These are phyloP conservation scores for Fregata magnificens DNA, from an alignment of 2,113 vertebrate genomes.

Conservation along the genomic window DNA sequence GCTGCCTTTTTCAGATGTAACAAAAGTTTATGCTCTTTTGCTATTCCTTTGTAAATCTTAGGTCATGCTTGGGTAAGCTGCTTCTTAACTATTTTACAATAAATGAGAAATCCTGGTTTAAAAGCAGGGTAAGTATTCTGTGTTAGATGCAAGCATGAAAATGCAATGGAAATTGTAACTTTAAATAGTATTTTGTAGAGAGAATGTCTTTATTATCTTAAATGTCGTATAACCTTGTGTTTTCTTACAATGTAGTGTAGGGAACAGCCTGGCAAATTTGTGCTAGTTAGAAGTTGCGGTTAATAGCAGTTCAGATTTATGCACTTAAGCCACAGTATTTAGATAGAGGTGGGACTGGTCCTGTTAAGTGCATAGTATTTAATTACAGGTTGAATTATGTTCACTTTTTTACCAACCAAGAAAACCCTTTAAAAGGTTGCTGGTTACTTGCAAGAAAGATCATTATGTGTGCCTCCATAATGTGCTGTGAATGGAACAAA, in stretches of 20 bases:
- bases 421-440: neutral
- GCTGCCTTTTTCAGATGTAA: neutral
- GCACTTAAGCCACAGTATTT: neutral
- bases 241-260: neutral
- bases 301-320: neutral
- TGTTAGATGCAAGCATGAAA: neutral
- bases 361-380: neutral
- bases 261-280: neutral
- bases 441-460: neutral
- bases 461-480: neutral
- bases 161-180: neutral
- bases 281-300: neutral
- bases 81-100: neutral
- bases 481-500: neutral
- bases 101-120: neutral
- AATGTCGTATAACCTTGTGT: neutral
- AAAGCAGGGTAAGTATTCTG: neutral
- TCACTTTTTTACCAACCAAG: neutral
- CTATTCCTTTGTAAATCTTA: neutral
- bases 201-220: neutral
- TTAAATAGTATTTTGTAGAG: neutral
- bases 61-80: neutral
- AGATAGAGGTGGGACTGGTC: neutral
- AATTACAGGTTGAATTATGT: neutral
- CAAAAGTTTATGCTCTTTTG: neutral